Evolutionary conservation across 2,797 vertebrate genomes (phyloP), one percentile per base, ranked within the genome.

Genomic region (Sebastes elongatus): DNA sequence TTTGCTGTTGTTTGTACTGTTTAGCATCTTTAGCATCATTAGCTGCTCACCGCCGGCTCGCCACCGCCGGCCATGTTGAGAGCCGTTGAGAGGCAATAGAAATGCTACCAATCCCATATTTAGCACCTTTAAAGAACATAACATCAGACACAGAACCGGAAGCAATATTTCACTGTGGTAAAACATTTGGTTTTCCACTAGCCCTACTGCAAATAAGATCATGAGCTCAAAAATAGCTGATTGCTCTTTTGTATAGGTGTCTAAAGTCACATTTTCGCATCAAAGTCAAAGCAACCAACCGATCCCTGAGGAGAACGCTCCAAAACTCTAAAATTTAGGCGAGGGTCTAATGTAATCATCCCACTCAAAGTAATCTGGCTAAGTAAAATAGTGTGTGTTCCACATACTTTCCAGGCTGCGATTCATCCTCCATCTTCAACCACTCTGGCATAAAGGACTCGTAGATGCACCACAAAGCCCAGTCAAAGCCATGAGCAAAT

Each of bases 401-500:
- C 25, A 92, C 95, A 71, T 86, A 96, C 96, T 84, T 95, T 57
- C 93, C 87, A 14, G 96, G 95, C 49, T 93, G 91, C 0, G 94
- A 95, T 62, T 82, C 81, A 23, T 97, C 95, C 1, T 80, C 71
- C 33, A 80, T 81, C 27, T 87, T 60, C 1, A 85, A 35, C 95
- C 95, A 96, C 25, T 91, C 88, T 11, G 78, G 30, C 32, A 72
- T 61, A 66, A 94, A 85, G 11, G 0, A 0, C 53, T 95, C 95
- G 0, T 96, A 96, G 72, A 76, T 80, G 77, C 95, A 96, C 95
- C 95, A 97, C 22, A 96, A 83, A 2, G 81, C 74, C 96, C 96
- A 97, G 83, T 95, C 92, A 86, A 97, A 97, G 14, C 93, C 95
- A 2, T 95, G 92, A 25, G 93, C 84, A 6, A 27, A 80, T n/a